These are phyloP conservation scores for Bombus impatiens DNA, from an alignment of 1,140 invertebrate species.

Conservation along the genomic window DNA sequence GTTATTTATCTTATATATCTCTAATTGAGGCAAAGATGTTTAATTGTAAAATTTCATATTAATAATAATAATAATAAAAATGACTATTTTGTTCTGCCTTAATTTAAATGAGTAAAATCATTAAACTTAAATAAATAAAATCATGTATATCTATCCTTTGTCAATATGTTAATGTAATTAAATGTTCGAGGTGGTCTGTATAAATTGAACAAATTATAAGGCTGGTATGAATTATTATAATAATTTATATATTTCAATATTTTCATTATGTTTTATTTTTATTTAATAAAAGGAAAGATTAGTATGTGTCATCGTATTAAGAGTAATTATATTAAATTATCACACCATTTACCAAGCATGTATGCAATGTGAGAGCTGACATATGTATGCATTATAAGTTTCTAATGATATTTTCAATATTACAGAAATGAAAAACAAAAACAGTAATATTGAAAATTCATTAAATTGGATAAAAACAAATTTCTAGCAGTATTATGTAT, in stretches of 20 bases:
- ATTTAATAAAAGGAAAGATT: conserved; percentile 26
- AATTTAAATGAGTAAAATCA: conserved; percentile 6
- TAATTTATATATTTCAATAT: background rate
- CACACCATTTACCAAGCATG: conserved; percentile 23
- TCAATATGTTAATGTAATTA: conserved; percentile 7
- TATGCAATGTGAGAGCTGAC: conserved; percentile 52
- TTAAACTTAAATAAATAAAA: conserved; percentile 9
- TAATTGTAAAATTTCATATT: background rate
- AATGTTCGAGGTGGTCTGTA: conserved; percentile 26
- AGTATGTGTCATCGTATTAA: conserved; percentile 21
- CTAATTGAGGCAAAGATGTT: background rate
- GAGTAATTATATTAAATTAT: conserved; percentile 36
- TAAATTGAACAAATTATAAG: conserved; percentile 19
- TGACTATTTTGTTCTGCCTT: conserved; percentile 5
- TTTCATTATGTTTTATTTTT: background rate
- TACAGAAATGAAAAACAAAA: background rate
- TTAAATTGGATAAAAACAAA: conserved; percentile 25
- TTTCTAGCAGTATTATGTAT: conserved; percentile 42
- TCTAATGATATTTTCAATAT: conserved; percentile 20
- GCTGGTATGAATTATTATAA: conserved; percentile 9
- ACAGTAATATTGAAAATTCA: conserved; percentile 12
- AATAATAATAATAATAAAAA: background rate
- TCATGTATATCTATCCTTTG: conserved; percentile 2
- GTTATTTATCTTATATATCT: background rate
- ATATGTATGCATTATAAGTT: conserved; percentile 39